Evolutionary conservation across 2,113 vertebrate species (phyloP).

Genomic region (Hydrolagus affinis): DNA sequence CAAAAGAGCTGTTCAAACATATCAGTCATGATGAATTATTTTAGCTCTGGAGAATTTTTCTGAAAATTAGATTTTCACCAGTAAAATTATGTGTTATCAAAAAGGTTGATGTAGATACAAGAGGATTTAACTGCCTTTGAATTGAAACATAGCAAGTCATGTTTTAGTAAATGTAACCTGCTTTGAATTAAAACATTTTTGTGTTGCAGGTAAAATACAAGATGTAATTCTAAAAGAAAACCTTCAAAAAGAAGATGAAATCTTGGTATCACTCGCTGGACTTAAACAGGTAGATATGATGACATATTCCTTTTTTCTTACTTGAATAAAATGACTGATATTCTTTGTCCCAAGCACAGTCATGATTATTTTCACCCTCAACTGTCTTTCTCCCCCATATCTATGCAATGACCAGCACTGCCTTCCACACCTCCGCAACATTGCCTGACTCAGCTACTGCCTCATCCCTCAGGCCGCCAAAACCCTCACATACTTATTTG

Average conservation of each 20-base stretch:
- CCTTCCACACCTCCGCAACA: neutral
- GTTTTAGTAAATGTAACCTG: neutral
- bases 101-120: neutral
- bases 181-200: constrained; percentile 33
- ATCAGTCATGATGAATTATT: neutral
- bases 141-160: neutral
- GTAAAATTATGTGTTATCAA: neutral
- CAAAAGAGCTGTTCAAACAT: neutral
- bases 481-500: too few species aligned
- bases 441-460: neutral
- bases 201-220: constrained; percentile 83
- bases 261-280: constrained; percentile 88
- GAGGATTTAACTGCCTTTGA: neutral
- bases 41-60: neutral
- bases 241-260: constrained; percentile 90
- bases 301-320: constrained; percentile 33
- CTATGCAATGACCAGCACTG: neutral
- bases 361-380: neutral
- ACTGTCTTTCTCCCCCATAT: neutral
- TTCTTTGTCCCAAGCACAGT: neutral
- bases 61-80: neutral
- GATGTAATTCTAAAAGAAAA: constrained; percentile 88
- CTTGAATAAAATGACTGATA: neutral
- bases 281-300: constrained; percentile 76
- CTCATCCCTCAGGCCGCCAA: too few species aligned